Conservation (phyloP, 1,140 invertebrate genomes). For the Galleria mellonella region DNA sequence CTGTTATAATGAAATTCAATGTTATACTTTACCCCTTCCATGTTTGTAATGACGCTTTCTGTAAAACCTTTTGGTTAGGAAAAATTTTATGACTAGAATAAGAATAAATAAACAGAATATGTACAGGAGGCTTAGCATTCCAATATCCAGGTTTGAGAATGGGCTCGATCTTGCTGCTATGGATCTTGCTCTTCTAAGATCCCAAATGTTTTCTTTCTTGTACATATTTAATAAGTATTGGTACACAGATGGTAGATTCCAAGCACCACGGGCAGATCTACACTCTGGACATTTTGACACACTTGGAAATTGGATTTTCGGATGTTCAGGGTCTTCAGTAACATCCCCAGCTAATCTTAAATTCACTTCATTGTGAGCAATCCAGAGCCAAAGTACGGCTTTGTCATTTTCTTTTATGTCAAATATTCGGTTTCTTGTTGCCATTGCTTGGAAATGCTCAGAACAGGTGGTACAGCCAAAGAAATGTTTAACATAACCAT, state of each 20-base stretch:
- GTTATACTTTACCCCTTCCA: constrained; percentile 78
- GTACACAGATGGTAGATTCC: constrained; percentile 83
- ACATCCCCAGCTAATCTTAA: constrained; percentile 86
- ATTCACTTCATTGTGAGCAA: constrained; percentile 96
- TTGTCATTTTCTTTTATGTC: constrained; percentile 82
- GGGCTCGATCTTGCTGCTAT: constrained; percentile 28
- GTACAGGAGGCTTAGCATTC: constrained; percentile 70
- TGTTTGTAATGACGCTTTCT: constrained; percentile 81
- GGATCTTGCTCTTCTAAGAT: constrained; percentile 28
- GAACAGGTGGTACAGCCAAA: constrained; percentile 96
- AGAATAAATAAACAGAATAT: constrained; percentile 70
- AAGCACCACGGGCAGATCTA: constrained; percentile 75
- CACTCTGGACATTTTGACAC: constrained; percentile 82
- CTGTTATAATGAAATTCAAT: not conserved
- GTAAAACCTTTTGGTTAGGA: constrained; percentile 80
- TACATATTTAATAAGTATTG: constrained; percentile 86
- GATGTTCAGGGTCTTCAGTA: constrained; percentile 93
- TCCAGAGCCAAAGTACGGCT: constrained; percentile 95
- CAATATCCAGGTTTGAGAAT: constrained; percentile 60
- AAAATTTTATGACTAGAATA: constrained; percentile 85
- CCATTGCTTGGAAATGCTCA: constrained; percentile 90
- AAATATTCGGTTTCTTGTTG: constrained; percentile 78
- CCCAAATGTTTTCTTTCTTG: constrained; percentile 73
- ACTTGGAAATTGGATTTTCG: constrained; percentile 94
- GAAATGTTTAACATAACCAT: constrained; percentile 93